Conservation (phyloP, 1,140 invertebrate genomes). For the Aphelinus certus region DNA sequence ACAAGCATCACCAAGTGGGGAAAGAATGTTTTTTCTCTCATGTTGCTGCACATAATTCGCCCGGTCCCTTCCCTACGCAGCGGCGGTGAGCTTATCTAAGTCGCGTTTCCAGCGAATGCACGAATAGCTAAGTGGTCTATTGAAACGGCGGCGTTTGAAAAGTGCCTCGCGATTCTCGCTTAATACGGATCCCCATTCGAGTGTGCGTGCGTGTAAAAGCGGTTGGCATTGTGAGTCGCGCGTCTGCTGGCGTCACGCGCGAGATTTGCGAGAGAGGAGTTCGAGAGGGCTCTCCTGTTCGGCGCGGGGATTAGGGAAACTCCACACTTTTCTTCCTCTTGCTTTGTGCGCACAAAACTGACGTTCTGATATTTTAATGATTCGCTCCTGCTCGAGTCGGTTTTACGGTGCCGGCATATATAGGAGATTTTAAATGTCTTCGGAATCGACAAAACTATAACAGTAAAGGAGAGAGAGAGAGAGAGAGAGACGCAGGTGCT, state of each 20-base stretch:
- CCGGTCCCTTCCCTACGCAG: too few species aligned
- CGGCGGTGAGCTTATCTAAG: constrained; percentile 4
- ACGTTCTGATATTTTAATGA: too few species aligned
- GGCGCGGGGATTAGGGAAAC: too few species aligned
- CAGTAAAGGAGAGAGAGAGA: too few species aligned
- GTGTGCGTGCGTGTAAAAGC: neutral
- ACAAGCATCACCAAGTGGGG: neutral
- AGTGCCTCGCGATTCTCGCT: constrained; percentile 1
- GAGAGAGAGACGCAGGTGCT: too few species aligned
- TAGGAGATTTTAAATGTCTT: too few species aligned
- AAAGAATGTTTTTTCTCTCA: constrained; percentile 26
- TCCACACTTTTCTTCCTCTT: too few species aligned
- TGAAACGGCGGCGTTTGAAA: constrained; percentile 37
- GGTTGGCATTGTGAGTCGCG: too few species aligned
- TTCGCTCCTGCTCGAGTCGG: neutral
- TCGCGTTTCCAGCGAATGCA: constrained; percentile 11
- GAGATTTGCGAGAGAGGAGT: neutral
- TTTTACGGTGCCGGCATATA: neutral
- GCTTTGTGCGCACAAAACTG: too few species aligned
- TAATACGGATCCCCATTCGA: constrained; percentile 5
- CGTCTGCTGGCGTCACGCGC: neutral
- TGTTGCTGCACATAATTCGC: constrained; percentile 1
- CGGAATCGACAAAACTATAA: too few species aligned
- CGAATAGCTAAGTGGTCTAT: constrained; percentile 54
- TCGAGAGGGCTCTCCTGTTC: neutral